Conservation (phyloP, 2,113 vertebrate genomes). For the Myrmophylax atrothorax region DNA sequence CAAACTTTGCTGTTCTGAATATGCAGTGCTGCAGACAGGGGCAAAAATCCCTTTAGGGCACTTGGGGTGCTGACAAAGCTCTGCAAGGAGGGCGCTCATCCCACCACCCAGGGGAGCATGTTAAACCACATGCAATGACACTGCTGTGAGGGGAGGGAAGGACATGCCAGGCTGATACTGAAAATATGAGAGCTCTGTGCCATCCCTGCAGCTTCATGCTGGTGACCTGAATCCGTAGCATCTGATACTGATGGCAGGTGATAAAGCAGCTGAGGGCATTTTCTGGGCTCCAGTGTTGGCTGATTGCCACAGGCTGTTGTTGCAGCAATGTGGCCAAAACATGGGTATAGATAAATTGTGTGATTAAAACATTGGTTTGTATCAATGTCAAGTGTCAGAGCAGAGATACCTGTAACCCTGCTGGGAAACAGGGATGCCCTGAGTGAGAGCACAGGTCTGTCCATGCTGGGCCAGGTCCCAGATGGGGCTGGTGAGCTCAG, state of each 20-base stretch:
- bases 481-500: rapidly evolving
- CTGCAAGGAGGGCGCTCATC: not conserved
- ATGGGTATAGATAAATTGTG: not conserved
- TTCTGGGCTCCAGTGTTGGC: not conserved
- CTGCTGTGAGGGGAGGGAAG: not conserved
- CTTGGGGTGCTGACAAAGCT: not conserved
- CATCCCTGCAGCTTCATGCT: not conserved
- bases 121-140: not conserved
- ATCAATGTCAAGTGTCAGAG: not conserved
- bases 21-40: not conserved
- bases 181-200: not conserved
- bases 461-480: not conserved
- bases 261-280: not conserved
- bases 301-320: not conserved
- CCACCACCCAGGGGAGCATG: not conserved
- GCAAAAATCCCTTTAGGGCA: not conserved
- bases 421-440: not conserved
- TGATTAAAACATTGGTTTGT: not conserved
- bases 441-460: not conserved
- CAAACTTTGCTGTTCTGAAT: not conserved
- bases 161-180: not conserved
- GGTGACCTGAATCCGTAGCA: not conserved
- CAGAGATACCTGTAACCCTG: not conserved
- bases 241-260: not conserved
- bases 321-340: not conserved